Percentiles rank a stretch among this genome's conserved stretches.
These are phyloP conservation scores for Eutolmus rufibarbis DNA, from an alignment of 2,888 invertebrate species.

Conservation along the genomic window DNA sequence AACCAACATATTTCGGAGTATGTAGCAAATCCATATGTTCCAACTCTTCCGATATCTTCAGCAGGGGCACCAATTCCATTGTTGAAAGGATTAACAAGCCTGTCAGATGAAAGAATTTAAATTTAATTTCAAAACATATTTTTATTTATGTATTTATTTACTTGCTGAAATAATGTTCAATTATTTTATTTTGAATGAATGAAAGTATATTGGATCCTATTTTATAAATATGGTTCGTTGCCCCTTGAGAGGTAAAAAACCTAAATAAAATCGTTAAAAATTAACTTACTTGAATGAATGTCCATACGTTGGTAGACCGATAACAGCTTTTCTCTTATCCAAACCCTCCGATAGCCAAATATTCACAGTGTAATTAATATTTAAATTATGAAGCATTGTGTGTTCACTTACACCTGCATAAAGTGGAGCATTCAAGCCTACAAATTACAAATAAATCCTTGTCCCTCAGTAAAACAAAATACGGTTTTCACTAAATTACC, in stretches of 20 bases:
- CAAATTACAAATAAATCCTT: conserved; percentile 18
- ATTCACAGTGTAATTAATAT: conserved; percentile 81
- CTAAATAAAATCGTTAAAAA: not conserved
- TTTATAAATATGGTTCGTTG: too few relatives aligned
- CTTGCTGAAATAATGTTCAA: not conserved
- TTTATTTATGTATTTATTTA: not conserved
- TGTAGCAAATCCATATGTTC: conserved; percentile 73
- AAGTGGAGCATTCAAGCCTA: conserved; percentile 82
- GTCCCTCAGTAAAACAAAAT: not conserved
- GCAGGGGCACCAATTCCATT: conserved; percentile 76
- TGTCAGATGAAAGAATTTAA: conserved; percentile 52
- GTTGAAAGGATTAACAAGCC: conserved; percentile 73
- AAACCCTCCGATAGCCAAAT: conserved; percentile 81
- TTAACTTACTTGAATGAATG: conserved; percentile 73
- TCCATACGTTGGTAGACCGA: conserved; percentile 89
- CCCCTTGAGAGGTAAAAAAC: too few relatives aligned
- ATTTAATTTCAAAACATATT: not conserved
- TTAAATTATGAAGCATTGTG: conserved; percentile 73
- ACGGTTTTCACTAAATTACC: conserved; percentile 55
- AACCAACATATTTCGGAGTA: conserved; percentile 77
- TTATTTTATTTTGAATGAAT: too few relatives aligned
- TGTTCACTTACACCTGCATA: conserved; percentile 69
- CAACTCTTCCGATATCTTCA: conserved; percentile 72
- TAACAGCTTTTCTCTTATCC: conserved; percentile 76
- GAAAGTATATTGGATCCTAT: too few relatives aligned